Evolutionary conservation across 2,113 vertebrate genomes (phyloP).

Genomic region (Campylomormyrus tamandua): DNA sequence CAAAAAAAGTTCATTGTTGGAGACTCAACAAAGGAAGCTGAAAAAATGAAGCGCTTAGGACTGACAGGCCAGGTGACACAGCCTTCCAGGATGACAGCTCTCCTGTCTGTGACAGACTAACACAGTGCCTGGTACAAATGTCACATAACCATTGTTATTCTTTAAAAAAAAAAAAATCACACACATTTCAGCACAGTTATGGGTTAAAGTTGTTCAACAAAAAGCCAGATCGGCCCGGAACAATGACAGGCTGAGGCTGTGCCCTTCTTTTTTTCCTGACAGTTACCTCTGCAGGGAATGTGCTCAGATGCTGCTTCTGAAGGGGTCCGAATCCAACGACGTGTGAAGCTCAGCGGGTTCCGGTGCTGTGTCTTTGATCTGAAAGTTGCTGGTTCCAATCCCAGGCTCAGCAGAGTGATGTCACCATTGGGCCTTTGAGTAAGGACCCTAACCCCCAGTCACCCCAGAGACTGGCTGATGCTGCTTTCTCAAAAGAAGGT

Average conservation of each 20-base stretch:
- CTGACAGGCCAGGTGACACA: background rate
- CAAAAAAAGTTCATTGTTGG: background rate
- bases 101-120: background rate
- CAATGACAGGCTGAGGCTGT: background rate
- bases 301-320: background rate
- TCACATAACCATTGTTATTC: background rate
- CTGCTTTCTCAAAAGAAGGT: background rate
- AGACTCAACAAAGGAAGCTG: background rate
- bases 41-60: background rate
- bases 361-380: background rate
- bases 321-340: background rate
- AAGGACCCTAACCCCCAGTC: background rate
- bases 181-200: background rate
- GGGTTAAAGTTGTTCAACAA: background rate
- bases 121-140: background rate
- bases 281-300: background rate
- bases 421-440: background rate
- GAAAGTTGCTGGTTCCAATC: background rate
- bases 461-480: background rate
- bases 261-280: background rate
- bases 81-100: background rate
- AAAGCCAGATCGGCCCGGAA: background rate
- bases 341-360: background rate
- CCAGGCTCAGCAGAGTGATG: background rate
- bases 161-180: background rate